phyloP scores from a whole-genome alignment of 2,888 invertebrate species.

The Cerastoderma edule region DNA sequence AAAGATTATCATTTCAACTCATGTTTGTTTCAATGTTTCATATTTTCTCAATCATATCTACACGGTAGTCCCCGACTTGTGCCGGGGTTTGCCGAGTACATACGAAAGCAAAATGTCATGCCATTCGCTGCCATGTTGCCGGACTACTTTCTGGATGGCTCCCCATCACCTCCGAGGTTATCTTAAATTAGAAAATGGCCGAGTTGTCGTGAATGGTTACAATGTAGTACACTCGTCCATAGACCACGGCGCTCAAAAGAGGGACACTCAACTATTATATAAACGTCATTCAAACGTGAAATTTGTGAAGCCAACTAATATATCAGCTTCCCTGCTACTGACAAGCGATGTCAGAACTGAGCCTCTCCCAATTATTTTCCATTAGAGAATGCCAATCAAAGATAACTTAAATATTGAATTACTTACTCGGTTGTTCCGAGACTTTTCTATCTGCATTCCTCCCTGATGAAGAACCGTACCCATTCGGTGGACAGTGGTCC shows the following conservation, averaged over 20 bases:
- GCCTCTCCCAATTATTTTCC: slow-evolving; percentile 20
- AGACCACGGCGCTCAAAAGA: not conserved
- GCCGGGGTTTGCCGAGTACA: too few relatives aligned
- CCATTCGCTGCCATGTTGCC: not conserved
- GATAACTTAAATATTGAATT: not conserved
- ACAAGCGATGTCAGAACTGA: slow-evolving; percentile 6
- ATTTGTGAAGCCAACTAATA: slow-evolving; percentile 17
- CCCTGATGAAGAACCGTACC: too few relatives aligned
- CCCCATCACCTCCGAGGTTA: not conserved
- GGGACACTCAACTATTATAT: not conserved
- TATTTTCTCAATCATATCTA: too few relatives aligned
- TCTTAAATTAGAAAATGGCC: not conserved
- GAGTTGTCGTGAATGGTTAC: not conserved
- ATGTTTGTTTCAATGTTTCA: too few relatives aligned
- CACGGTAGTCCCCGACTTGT: too few relatives aligned
- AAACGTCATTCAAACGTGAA: slow-evolving; percentile 10
- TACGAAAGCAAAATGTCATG: too few relatives aligned
- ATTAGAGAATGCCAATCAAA: slow-evolving; percentile 17
- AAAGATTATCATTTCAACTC: too few relatives aligned
- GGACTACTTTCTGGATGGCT: not conserved
- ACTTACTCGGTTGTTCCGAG: not conserved
- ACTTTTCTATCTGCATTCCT: slow-evolving; percentile 2
- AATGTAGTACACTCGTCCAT: not conserved
- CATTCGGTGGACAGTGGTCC: too few relatives aligned
- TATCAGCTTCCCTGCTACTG: slow-evolving; percentile 7